Conservation (phyloP, 2,888 invertebrate genomes). For the Aricia artaxerxes region DNA sequence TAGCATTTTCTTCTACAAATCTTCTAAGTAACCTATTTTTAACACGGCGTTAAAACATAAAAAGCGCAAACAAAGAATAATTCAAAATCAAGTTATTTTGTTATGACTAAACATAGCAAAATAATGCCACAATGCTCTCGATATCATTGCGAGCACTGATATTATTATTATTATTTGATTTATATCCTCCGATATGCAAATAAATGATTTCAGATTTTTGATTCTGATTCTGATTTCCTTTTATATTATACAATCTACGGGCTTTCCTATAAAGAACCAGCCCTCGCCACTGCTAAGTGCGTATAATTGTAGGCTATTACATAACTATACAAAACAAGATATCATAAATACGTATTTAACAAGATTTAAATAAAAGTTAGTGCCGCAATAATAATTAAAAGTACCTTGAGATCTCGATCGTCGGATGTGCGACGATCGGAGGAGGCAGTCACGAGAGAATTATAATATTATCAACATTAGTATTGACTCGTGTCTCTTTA, state of each 20-base stretch:
- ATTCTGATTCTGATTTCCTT: too few species aligned
- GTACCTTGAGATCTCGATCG: slow-evolving; percentile 24
- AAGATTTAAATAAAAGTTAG: slow-evolving; percentile 18
- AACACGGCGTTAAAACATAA: too few species aligned
- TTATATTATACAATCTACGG: neutral
- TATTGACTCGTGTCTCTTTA: neutral
- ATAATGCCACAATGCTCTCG: too few species aligned
- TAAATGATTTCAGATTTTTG: too few species aligned
- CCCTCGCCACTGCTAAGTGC: neutral
- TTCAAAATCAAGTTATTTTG: too few species aligned
- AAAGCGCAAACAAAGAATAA: too few species aligned
- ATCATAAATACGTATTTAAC: neutral
- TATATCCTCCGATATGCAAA: too few species aligned
- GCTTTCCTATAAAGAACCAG: neutral
- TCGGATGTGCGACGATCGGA: slow-evolving; percentile 6
- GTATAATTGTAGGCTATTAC: neutral
- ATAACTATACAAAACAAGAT: neutral
- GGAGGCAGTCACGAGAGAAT: slow-evolving; percentile 13
- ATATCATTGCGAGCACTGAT: too few species aligned
- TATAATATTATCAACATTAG: neutral
- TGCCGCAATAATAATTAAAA: slow-evolving; percentile 21
- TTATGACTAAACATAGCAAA: too few species aligned
- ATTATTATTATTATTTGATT: too few species aligned
- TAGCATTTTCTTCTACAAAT: too few species aligned
- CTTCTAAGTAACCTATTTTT: too few species aligned